Conservation (phyloP, 2,797 vertebrate genomes). For the Enteromius mattozi region DNA sequence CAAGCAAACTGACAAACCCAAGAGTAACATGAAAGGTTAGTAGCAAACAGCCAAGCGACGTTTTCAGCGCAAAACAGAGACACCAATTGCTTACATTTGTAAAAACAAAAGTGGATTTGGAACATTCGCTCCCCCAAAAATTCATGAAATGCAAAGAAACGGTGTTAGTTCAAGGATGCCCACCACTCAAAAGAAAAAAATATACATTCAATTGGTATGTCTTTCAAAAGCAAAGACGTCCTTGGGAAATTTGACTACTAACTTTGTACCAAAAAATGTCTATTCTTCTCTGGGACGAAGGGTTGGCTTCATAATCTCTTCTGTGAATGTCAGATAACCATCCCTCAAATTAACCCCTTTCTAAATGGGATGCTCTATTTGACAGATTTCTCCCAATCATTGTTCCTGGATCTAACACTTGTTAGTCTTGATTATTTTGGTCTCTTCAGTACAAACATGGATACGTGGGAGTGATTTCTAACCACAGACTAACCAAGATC, state of each 20-base stretch:
- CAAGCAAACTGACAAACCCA: constrained; percentile 99
- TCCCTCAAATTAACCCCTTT: constrained; percentile 85
- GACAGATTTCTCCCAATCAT: constrained; percentile 77
- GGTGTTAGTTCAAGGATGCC: constrained; percentile 88
- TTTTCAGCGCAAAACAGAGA: constrained; percentile 80
- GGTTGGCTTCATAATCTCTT: constrained; percentile 80
- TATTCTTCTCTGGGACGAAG: constrained; percentile 88
- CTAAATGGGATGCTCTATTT: constrained; percentile 81
- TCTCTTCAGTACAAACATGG: constrained; percentile 32
- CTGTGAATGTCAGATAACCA: constrained; percentile 73
- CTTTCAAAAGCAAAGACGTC: constrained; percentile 92
- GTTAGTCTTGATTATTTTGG: constrained; percentile 66
- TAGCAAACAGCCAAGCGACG: constrained; percentile 99
- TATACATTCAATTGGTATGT: constrained; percentile 84
- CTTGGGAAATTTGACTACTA: constrained; percentile 99
- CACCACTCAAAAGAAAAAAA: constrained; percentile 72
- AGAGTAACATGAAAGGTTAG: constrained; percentile 99
- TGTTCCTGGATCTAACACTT: constrained; percentile 90
- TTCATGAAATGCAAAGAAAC: constrained; percentile 63
- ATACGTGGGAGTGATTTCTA: constrained; percentile 56
- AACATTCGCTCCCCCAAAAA: constrained; percentile 66
- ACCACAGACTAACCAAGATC: constrained; percentile 56
- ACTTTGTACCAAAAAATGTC: constrained; percentile 93
- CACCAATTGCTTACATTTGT: constrained; percentile 78
- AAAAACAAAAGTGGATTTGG: constrained; percentile 75